Evolutionary conservation across 1,140 invertebrate genomes (phyloP).

Genomic region (Conus betulinus): DNA sequence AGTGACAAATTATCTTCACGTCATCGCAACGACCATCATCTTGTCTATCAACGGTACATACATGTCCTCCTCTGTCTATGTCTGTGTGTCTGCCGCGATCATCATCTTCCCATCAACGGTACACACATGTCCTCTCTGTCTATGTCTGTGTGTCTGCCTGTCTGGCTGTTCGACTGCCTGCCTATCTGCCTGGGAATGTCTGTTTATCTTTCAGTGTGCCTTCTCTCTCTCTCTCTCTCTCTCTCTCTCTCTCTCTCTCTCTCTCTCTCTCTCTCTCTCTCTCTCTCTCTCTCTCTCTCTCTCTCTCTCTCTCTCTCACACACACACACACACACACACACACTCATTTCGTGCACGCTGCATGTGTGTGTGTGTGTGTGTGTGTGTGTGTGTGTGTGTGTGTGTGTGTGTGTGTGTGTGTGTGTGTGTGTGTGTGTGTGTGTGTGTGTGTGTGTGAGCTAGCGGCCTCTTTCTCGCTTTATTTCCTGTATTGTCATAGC

Average conservation of each 20-base stretch:
- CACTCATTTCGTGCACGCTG: not conserved
- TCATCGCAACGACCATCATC: slow-evolving; percentile 52
- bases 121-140: not conserved
- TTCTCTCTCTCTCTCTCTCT: too few species aligned
- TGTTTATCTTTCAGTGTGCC: not conserved
- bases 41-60: not conserved
- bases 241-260: too few species aligned
- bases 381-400: slow-evolving; percentile 5
- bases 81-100: not conserved
- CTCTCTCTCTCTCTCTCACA: not conserved
- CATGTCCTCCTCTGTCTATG: not conserved
- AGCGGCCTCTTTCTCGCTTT: too few species aligned
- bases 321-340: too few species aligned
- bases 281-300: too few species aligned
- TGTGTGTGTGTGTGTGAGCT: not conserved
- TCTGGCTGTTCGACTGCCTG: not conserved
- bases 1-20: slow-evolving; percentile 28
- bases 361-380: not conserved
- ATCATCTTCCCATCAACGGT: too few species aligned
- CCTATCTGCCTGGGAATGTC: not conserved
- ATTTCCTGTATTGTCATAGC: too few species aligned
- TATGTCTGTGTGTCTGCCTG: not conserved
- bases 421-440: not conserved
- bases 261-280: too few species aligned
- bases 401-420: not conserved